Evolutionary conservation across 1,140 invertebrate species (phyloP).

Genomic region (Polypedilum vanderplanki): DNA sequence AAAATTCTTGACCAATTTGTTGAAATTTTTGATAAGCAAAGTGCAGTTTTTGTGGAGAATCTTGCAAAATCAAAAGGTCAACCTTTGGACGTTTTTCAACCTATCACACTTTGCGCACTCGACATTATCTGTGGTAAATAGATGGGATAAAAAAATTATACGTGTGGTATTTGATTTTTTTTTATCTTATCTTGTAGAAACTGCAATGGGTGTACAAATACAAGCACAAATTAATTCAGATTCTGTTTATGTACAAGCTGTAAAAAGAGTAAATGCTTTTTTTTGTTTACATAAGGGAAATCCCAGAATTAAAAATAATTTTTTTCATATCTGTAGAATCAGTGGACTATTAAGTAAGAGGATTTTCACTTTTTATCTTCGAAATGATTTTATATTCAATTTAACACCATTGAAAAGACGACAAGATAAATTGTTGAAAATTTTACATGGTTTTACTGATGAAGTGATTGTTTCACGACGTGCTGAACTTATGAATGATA

Average conservation of each 20-base stretch:
- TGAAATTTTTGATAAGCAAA: constrained; percentile 61
- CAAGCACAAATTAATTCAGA: constrained; percentile 62
- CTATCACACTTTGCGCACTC: constrained; percentile 60
- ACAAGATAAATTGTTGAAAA: not conserved
- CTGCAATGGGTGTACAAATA: constrained; percentile 76
- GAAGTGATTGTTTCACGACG: constrained; percentile 2
- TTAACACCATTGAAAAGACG: not conserved
- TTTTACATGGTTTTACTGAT: constrained; percentile 24
- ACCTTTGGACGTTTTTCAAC: constrained; percentile 44
- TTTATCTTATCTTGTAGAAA: constrained; percentile 50
- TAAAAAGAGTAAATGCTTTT: constrained; percentile 50
- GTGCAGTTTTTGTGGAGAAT: constrained; percentile 50
- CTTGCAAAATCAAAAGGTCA: constrained; percentile 44
- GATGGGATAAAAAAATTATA: no score
- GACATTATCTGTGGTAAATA: constrained; percentile 67
- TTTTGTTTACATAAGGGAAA: no score
- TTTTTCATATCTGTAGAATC: not conserved
- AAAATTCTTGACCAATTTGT: constrained; percentile 73
- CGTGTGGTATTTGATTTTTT: constrained; percentile 49
- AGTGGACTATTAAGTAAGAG: not conserved
- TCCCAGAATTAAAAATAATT: constrained; percentile 35
- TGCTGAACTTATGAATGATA: not conserved
- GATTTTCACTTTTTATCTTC: not conserved
- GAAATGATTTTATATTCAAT: not conserved
- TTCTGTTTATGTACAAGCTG: constrained; percentile 65